phyloP scores from a whole-genome alignment of 2,797 vertebrate species.

The Hirundo rustica region DNA sequence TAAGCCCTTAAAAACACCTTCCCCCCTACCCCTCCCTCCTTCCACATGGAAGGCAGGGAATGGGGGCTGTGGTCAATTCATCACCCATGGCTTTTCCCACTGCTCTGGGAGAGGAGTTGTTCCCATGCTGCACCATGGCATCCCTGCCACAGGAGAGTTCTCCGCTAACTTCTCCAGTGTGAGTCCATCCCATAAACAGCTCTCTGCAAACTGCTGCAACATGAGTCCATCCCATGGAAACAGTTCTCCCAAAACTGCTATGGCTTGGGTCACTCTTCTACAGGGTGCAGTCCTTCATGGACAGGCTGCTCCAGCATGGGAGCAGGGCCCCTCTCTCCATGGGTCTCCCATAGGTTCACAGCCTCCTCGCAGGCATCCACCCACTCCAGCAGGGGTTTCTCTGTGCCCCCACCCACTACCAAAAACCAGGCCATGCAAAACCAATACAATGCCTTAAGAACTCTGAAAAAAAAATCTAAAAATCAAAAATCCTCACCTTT shows the following conservation, averaged over 20 bases:
- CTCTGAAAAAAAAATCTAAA: not conserved
- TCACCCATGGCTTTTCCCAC: not conserved
- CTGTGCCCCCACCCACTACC: not conserved
- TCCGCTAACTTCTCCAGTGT: accelerated
- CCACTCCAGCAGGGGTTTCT: accelerated
- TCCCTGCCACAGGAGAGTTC: not conserved
- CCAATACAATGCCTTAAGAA: not conserved
- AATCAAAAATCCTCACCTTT: not conserved
- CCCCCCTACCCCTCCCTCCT: no score
- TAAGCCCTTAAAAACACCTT: not conserved
- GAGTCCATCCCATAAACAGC: not conserved
- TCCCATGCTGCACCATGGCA: not conserved
- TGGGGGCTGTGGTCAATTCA: not conserved
- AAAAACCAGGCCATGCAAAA: not conserved
- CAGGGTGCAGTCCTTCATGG: not conserved
- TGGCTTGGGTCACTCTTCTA: accelerated
- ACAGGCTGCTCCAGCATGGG: not conserved
- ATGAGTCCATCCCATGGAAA: not conserved
- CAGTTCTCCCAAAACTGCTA: not conserved
- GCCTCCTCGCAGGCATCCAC: not conserved
- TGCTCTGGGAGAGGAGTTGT: not conserved
- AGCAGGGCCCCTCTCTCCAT: not conserved
- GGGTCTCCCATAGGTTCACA: not conserved
- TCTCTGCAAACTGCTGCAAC: not conserved
- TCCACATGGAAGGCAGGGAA: not conserved